phyloP scores from a whole-genome alignment of 2,113 vertebrate species.

The Limnothrissa miodon region DNA sequence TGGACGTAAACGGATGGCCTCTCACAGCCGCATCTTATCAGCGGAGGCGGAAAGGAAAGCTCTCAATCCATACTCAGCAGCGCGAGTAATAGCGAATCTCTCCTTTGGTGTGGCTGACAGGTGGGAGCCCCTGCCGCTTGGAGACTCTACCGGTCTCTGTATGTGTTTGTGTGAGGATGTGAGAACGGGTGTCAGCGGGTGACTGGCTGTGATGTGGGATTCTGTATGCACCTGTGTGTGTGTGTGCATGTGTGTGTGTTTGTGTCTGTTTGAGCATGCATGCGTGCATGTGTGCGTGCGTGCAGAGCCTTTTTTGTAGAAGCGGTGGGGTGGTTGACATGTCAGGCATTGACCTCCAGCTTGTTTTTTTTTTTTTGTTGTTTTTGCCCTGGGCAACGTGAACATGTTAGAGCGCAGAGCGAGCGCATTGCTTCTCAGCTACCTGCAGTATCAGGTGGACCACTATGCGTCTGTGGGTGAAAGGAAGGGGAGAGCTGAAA shows the following conservation, averaged over 20 bases:
- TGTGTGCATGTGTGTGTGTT: not conserved
- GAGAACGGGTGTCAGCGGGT: not conserved
- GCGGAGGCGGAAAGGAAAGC: slow-evolving; percentile 10
- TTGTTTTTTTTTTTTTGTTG: too few relatives aligned
- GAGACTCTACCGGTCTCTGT: not conserved
- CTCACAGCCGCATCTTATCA: slow-evolving; percentile 21
- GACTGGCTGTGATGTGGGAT: not conserved
- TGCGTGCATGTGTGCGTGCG: too few relatives aligned
- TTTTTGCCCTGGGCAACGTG: not conserved
- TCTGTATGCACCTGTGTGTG: slow-evolving; percentile 18
- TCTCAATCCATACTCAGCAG: slow-evolving; percentile 29
- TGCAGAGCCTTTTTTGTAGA: not conserved
- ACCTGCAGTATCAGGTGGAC: slow-evolving; percentile 14
- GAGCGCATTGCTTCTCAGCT: not conserved
- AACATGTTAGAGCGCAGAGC: not conserved
- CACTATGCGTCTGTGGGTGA: not conserved
- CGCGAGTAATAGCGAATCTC: slow-evolving; percentile 26
- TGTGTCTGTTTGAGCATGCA: not conserved
- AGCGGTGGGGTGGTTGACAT: not conserved
- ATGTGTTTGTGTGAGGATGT: not conserved
- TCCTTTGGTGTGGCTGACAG: slow-evolving; percentile 27
- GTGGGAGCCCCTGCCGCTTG: slow-evolving; percentile 9
- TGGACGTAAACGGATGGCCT: slow-evolving; percentile 23
- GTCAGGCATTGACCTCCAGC: not conserved
- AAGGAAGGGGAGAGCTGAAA: not conserved